Evolutionary conservation across 2,888 invertebrate species (phyloP).

Genomic region (Blera fallax): DNA sequence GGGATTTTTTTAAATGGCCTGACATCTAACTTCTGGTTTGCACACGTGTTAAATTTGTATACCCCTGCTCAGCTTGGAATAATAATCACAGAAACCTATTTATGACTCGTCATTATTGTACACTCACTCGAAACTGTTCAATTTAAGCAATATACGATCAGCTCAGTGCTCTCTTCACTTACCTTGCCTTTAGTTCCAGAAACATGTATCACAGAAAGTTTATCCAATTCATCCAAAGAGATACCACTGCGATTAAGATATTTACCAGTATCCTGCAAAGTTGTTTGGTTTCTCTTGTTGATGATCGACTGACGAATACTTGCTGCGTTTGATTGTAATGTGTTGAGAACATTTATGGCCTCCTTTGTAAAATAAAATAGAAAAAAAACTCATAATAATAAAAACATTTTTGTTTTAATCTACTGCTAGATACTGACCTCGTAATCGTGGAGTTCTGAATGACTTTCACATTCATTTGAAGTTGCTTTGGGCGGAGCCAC

Average conservation of each 20-base stretch:
- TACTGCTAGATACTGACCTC: conserved; percentile 37
- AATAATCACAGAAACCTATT: no score
- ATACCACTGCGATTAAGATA: conserved; percentile 87
- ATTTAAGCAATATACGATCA: background rate
- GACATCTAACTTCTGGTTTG: no score
- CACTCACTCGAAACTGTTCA: background rate
- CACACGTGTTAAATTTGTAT: no score
- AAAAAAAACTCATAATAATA: background rate
- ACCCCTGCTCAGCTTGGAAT: no score
- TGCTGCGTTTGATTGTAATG: conserved; percentile 88
- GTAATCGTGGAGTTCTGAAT: background rate
- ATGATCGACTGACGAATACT: conserved; percentile 82
- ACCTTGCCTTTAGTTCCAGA: conserved; percentile 98
- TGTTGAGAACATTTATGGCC: conserved; percentile 87
- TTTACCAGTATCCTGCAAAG: conserved; percentile 83
- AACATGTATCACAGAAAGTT: conserved; percentile 94
- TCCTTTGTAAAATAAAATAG: conserved; percentile 82
- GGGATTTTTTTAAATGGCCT: no score
- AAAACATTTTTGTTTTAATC: background rate
- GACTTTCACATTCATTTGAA: no score
- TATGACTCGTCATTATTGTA: no score
- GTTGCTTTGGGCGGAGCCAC: background rate
- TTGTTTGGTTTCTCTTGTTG: conserved; percentile 77
- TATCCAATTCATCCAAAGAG: conserved; percentile 85
- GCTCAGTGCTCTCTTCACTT: conserved; percentile 36